Evolutionary conservation across 2,888 invertebrate species (phyloP).

Genomic region (Blomia tropicalis): DNA sequence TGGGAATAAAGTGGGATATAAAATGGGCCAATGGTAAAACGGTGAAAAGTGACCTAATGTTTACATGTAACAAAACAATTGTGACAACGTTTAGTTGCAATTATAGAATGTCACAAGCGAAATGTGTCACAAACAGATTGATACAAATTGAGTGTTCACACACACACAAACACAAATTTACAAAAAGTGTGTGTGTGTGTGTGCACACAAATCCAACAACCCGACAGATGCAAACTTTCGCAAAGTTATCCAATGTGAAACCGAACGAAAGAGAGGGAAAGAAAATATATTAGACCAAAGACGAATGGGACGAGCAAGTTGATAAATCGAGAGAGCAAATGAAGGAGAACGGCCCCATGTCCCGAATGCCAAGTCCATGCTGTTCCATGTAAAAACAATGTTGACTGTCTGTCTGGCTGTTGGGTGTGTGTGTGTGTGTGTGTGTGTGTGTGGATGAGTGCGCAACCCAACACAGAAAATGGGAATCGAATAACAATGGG

Average conservation of each 20-base stretch:
- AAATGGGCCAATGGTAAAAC: no score
- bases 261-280: background rate
- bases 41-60: no score
- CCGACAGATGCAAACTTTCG: conserved; percentile 14
- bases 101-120: background rate
- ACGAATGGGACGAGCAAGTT: background rate
- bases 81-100: conserved; percentile 9
- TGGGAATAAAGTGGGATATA: no score
- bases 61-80: no score
- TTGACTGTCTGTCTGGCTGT: background rate
- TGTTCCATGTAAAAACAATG: background rate
- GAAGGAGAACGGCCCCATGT: background rate
- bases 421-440: background rate
- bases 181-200: background rate
- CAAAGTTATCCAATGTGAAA: background rate
- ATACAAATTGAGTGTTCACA: conserved; percentile 12
- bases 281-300: background rate
- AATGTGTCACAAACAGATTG: conserved; percentile 14
- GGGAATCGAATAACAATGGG: conserved; percentile 10
- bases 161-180: background rate
- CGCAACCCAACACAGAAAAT: no score
- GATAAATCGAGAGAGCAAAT: conserved; percentile 7
- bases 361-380: background rate
- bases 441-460: no score
- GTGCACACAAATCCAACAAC: background rate